These are phyloP conservation scores for Lasiurus borealis DNA, from an alignment of 2,113 vertebrate species.

Conservation along the genomic window DNA sequence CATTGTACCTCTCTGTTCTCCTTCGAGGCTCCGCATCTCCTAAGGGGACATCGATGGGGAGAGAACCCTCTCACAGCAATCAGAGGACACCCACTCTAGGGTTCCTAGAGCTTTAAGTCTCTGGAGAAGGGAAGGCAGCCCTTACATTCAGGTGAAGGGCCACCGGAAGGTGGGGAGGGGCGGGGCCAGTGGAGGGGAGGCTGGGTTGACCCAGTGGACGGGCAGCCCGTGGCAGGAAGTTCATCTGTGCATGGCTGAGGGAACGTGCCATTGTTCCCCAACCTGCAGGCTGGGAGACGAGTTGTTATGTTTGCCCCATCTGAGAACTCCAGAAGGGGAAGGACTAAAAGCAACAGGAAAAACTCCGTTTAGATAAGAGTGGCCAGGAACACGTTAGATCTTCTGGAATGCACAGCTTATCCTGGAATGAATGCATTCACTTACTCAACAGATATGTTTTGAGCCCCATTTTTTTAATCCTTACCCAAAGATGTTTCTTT, in stretches of 20 bases:
- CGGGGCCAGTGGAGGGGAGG: background rate
- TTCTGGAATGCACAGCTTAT: conserved; percentile 24
- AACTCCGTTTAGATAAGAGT: background rate
- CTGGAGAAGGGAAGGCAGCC: background rate
- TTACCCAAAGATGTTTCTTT: background rate
- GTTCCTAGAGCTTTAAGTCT: background rate
- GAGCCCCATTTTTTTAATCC: background rate
- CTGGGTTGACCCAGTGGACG: background rate
- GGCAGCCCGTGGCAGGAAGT: background rate
- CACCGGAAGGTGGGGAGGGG: background rate
- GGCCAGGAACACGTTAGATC: background rate
- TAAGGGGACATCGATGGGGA: background rate
- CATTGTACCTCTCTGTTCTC: background rate
- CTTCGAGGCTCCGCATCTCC: background rate
- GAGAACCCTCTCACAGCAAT: accelerated
- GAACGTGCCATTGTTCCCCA: background rate
- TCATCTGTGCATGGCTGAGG: background rate
- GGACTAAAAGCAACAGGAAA: conserved; percentile 43
- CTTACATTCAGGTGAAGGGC: background rate
- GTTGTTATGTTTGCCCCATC: conserved; percentile 44
- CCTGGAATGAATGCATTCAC: background rate
- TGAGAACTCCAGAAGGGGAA: conserved; percentile 51
- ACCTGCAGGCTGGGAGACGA: background rate
- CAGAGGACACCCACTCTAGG: background rate
- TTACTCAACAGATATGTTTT: conserved; percentile 38